Evolutionary conservation across 2,888 invertebrate species (phyloP), one percentile per base, ranked within the genome.

Genomic region (Aleiodes leptofemur): DNA sequence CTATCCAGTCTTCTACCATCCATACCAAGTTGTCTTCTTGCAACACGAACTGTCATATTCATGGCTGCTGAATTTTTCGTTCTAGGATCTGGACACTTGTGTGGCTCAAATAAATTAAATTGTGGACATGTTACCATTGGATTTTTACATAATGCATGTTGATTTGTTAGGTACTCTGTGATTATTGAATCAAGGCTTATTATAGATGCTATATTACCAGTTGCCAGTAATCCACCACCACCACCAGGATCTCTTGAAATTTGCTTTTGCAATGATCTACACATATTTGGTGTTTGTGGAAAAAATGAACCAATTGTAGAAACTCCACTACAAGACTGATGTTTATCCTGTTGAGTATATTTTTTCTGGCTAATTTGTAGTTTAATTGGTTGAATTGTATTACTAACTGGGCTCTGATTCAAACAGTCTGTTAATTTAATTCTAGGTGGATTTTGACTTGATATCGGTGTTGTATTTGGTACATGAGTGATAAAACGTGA

Each of bases 91-190:
- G 99, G 99, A 90, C 99, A 99, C 85, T 97, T 96, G 91, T 99
- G 99, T 0, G 98, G 98, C 80, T 94, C 93, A 86, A 97, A 96
- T 51, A 99, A 91, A 88, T 97, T 97, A 87, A 99, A 99, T 87
- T 97, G 97, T 0, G 99, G 98, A 90, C 98, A 99, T 0, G 98
- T 98, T 48, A 96, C 96, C 91, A 99, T 97, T 0, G 99, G 99
- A 90, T 98, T 97, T 90, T 96, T 96, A 91, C 99, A 99, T 7
- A 97, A 91, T n/a, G 98, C 95, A 90, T 99, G 99, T 90, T 99
- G 99, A 90, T 98, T 97, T 83, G 97, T 95, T 71, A 99, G 92
- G 90, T 98, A 99, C 90, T 98, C 98, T 0, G 97, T 98, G 79
- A 99, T 96, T 85, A 99, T 98, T 57, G 96, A 95, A 89, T 97